Percentiles rank a stretch among this genome's conserved stretches.
Evolutionary conservation across 92 coral and sea anemone species (phyloP).

Genomic region (Meandrina meandrites): DNA sequence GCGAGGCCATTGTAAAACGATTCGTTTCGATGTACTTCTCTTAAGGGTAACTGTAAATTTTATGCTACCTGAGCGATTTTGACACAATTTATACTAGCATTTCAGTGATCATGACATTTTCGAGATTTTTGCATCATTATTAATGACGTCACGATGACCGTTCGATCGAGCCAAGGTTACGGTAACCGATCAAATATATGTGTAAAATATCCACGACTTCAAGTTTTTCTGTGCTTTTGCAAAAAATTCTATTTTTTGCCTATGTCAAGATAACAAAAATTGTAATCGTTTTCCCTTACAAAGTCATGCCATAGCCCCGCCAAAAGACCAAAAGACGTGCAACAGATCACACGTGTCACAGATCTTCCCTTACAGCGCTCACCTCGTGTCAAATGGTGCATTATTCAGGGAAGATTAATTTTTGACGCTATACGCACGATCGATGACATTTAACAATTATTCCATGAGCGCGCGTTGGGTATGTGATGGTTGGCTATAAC

Average conservation of each 20-base stretch:
- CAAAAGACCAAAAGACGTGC: neutral
- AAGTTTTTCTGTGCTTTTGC: neutral
- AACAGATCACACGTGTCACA: neutral
- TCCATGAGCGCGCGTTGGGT: too few species aligned
- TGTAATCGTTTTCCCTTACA: neutral
- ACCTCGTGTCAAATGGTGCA: too few species aligned
- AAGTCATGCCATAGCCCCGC: neutral
- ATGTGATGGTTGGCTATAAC: too few species aligned
- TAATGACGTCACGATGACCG: neutral
- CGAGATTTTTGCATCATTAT: conserved; percentile 3
- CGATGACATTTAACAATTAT: too few species aligned
- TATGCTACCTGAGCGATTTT: neutral
- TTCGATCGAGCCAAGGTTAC: neutral
- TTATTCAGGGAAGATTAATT: too few species aligned
- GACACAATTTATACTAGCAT: neutral
- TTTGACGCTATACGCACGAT: too few species aligned
- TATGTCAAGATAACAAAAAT: neutral
- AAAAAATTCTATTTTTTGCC: neutral
- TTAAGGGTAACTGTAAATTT: neutral
- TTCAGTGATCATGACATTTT: neutral
- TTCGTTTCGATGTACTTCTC: neutral
- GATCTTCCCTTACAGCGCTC: too few species aligned
- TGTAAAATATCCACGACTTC: neutral
- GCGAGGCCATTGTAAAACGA: conserved; percentile 26
- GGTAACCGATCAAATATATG: neutral